phyloP scores from a whole-genome alignment of 2,888 invertebrate genomes.

The Drosophila mercatorum region DNA sequence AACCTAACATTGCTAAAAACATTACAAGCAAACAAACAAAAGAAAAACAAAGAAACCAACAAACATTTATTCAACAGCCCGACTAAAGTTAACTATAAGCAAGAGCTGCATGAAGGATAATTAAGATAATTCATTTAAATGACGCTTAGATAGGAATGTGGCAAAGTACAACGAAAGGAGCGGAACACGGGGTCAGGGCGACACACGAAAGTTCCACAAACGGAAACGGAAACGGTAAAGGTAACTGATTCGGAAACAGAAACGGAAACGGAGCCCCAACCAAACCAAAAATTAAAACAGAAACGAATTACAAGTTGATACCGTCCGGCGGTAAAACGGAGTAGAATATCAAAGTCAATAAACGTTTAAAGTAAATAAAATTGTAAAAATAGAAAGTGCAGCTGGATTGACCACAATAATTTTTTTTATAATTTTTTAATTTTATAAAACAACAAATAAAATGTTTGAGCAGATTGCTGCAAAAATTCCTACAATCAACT shows the following conservation, averaged over 20 bases:
- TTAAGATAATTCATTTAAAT: conserved; percentile 9
- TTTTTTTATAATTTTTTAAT: conserved; percentile 3
- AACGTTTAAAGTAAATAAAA: conserved; percentile 11
- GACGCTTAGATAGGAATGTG: conserved; percentile 48
- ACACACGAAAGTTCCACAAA: neutral
- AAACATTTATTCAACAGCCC: conserved; percentile 51
- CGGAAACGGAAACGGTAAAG: neutral
- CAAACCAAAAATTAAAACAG: neutral
- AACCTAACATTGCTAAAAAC: conserved; percentile 24
- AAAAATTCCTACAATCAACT: conserved; percentile 69
- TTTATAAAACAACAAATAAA: conserved; percentile 15
- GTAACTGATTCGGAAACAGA: neutral
- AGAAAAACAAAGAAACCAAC: neutral
- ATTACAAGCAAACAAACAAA: neutral
- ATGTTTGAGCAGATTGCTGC: conserved; percentile 51
- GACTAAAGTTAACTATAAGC: conserved; percentile 50
- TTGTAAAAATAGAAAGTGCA: conserved; percentile 13
- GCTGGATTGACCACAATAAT: conserved; percentile 6
- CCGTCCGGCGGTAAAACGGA: conserved; percentile 53
- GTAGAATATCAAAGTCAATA: conserved; percentile 42
- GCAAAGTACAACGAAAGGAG: conserved; percentile 59
- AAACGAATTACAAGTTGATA: conserved; percentile 38
- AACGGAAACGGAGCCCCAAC: neutral
- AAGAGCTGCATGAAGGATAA: neutral
- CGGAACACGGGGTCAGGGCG: conserved; percentile 15